Percentiles rank a stretch among this genome's conserved stretches.
phyloP scores from a whole-genome alignment of 2,888 invertebrate genomes.

The Cylloceria caligata region DNA sequence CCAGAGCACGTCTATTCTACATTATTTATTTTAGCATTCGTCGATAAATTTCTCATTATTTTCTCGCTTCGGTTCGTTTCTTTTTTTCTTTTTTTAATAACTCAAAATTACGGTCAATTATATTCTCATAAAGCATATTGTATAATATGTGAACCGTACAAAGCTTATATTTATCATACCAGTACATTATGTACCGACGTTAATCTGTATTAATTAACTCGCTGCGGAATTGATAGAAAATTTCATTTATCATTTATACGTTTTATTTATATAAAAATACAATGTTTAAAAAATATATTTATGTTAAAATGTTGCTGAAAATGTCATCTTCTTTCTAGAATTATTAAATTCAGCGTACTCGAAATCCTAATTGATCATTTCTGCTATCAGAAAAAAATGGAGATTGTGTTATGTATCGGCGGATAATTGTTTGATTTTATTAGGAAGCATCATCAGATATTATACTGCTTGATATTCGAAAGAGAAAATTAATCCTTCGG shows the following conservation, averaged over 20 bases:
- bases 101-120: conserved; percentile 10
- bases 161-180: not conserved
- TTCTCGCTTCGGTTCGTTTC: not conserved
- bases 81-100: conserved; percentile 13
- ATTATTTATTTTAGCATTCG: conserved; percentile 25
- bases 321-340: too few relatives aligned
- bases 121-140: not conserved
- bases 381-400: too few relatives aligned
- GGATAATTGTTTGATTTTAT: too few relatives aligned
- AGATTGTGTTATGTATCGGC: too few relatives aligned
- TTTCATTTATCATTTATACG: not conserved
- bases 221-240: not conserved
- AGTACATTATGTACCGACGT: not conserved
- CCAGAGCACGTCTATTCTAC: conserved; percentile 4
- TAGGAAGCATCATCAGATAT: too few relatives aligned
- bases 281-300: not conserved
- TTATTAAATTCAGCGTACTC: too few relatives aligned
- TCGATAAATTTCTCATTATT: conserved; percentile 44
- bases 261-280: not conserved
- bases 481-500: too few relatives aligned
- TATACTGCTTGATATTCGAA: too few relatives aligned
- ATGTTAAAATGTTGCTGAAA: too few relatives aligned
- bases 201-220: not conserved
- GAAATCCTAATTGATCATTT: too few relatives aligned
- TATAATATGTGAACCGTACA: not conserved